Percentiles rank a stretch among this genome's conserved stretches.
Evolutionary conservation across 1,140 invertebrate species (phyloP).

Genomic region (Eciton burchellii): DNA sequence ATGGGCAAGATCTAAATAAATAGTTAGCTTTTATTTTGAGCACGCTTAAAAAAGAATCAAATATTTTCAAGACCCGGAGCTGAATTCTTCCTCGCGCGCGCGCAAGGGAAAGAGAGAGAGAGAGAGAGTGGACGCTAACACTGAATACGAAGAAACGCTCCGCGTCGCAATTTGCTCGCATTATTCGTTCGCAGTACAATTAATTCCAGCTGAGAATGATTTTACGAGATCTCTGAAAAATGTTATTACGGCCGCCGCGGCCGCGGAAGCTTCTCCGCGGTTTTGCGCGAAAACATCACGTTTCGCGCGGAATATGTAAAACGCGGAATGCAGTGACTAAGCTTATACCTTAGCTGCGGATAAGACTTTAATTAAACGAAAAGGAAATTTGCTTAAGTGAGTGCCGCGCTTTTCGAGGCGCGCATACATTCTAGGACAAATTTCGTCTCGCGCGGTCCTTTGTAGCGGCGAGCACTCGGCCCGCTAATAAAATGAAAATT

Average conservation of each 20-base stretch:
- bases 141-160: slow-evolving; percentile 18
- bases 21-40: not conserved
- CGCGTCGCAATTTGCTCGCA: slow-evolving; percentile 34
- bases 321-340: not conserved
- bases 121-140: not conserved
- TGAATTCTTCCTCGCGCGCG: not conserved
- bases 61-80: not conserved
- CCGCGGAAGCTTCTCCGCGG: slow-evolving; percentile 23
- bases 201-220: slow-evolving; percentile 51
- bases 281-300: slow-evolving; percentile 49
- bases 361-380: slow-evolving; percentile 60
- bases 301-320: slow-evolving; percentile 40
- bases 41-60: slow-evolving; percentile 3
- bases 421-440: slow-evolving; percentile 41
- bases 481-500: slow-evolving; percentile 53
- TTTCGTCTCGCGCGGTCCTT: slow-evolving; percentile 38
- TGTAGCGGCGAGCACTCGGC: not conserved
- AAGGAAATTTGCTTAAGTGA: slow-evolving; percentile 58
- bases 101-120: too few species aligned
- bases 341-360: slow-evolving; percentile 43
- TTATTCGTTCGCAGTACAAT: slow-evolving; percentile 42
- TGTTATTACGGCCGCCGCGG: slow-evolving; percentile 32
- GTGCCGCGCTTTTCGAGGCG: slow-evolving; percentile 49
- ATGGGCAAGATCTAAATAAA: slow-evolving; percentile 3
- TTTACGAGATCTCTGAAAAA: slow-evolving; percentile 58